Evolutionary conservation across 2,113 vertebrate genomes (phyloP), one percentile per base, ranked within the genome.

Genomic region (Rhea americana): DNA sequence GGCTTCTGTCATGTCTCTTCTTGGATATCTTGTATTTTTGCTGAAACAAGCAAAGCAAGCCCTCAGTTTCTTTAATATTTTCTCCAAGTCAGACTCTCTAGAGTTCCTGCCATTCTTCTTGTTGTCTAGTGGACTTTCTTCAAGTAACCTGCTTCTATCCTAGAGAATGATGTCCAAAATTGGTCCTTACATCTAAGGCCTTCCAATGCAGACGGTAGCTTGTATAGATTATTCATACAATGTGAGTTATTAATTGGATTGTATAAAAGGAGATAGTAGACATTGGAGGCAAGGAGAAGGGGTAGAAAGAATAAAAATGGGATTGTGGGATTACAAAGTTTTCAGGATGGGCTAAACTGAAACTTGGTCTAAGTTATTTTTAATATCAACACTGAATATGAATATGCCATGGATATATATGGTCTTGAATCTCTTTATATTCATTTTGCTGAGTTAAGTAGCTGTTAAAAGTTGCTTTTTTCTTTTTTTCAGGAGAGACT

Each of bases 1-100:
- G 45, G 3, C 18, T 62, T 3, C 37, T 0, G 0, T 26, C 13
- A 1, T 7, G 2, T 59, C 9, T 59, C 41, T 25, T 62, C 3
- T 17, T 47, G 22, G 22, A 1, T 35, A 50, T 72, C 25, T 83
- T 47, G 41, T 41, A 43, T 45, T 71, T 61, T 72, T 35, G 7
- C 16, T 35, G 19, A 18, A 37, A 32, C 74, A 72, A 41, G 5
- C 8, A 61, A 66, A 17, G 9, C 47, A 22, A 32, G 32, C 14
- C 45, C 6, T 70, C 28, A 20, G 3, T 61, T 79, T 22, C 35
- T 80, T 58, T 72, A 28, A 39, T 53, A 50, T 13, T 32, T 70
- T 37, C 15, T 50, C 47, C 25, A 7, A 28, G 11, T 53, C 11
- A 28, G 18, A 26, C 32, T 66, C 86, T 68, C 73, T 61, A 13